phyloP scores from a whole-genome alignment of 2,888 invertebrate species.

The Cryptocephalus moraei region DNA sequence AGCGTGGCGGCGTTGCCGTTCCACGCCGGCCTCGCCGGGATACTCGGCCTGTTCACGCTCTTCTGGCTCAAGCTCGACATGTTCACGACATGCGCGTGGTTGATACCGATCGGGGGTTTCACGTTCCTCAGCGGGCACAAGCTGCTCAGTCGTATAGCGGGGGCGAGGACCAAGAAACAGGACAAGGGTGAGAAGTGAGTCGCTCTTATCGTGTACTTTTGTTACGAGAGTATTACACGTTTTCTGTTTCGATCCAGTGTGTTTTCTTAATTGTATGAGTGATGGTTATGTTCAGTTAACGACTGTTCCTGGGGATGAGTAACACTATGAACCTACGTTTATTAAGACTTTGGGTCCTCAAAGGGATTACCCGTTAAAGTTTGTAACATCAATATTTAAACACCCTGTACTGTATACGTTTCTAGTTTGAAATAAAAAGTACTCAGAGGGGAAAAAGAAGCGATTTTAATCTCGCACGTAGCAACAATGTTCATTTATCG shows the following conservation, averaged over 20 bases:
- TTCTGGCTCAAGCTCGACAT: slow-evolving; percentile 93
- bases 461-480: too few species aligned
- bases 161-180: slow-evolving; percentile 13
- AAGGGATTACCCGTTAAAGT: too few species aligned
- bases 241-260: not conserved
- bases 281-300: too few species aligned
- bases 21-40: slow-evolving; percentile 80
- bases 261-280: too few species aligned
- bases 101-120: slow-evolving; percentile 72
- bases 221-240: not conserved
- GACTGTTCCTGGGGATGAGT: too few species aligned
- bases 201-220: not conserved
- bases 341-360: too few species aligned
- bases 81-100: slow-evolving; percentile 90
- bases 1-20: slow-evolving; percentile 75
- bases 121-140: slow-evolving; percentile 93
- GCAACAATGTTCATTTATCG: too few species aligned
- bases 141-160: slow-evolving; percentile 71
- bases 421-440: too few species aligned
- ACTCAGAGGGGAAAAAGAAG: too few species aligned
- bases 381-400: too few species aligned
- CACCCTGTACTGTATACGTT: too few species aligned
- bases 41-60: slow-evolving; percentile 75
- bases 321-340: too few species aligned
- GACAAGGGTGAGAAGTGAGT: slow-evolving; percentile 17